phyloP scores from a whole-genome alignment of 1,140 invertebrate species.

The Sesamia nonagrioides region DNA sequence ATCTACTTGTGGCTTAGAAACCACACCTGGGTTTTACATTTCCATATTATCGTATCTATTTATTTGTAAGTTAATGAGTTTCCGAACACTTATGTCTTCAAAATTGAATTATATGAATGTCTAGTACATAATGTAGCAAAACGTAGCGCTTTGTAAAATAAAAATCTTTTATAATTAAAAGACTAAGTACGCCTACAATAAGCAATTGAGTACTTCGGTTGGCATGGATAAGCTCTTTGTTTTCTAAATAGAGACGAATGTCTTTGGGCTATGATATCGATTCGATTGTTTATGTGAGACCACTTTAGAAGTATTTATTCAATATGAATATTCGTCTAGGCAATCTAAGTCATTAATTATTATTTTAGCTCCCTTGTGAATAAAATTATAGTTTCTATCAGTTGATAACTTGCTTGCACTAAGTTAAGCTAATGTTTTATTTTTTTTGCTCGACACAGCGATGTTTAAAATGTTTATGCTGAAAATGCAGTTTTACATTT shows the following conservation, averaged over 20 bases:
- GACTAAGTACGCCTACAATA: neutral
- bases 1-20: slow-evolving; percentile 2
- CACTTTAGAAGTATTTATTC: no score
- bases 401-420: no score
- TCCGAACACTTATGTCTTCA: neutral
- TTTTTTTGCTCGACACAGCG: neutral
- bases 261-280: no score
- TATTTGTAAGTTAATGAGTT: neutral
- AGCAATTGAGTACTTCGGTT: no score
- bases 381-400: neutral
- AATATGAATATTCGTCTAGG: slow-evolving; percentile 14
- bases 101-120: neutral
- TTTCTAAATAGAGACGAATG: no score
- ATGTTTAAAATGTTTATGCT: neutral
- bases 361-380: neutral
- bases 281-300: neutral
- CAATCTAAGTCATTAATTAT: slow-evolving; percentile 1
- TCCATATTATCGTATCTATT: neutral
- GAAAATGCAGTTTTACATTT: neutral
- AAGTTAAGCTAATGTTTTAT: no score
- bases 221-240: no score
- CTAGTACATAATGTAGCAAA: neutral
- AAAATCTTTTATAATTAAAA: neutral
- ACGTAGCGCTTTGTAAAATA: neutral
- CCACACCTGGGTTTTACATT: slow-evolving; percentile 6